Evolutionary conservation across 2,113 vertebrate species (phyloP).

Genomic region (Dascyllus trimaculatus): DNA sequence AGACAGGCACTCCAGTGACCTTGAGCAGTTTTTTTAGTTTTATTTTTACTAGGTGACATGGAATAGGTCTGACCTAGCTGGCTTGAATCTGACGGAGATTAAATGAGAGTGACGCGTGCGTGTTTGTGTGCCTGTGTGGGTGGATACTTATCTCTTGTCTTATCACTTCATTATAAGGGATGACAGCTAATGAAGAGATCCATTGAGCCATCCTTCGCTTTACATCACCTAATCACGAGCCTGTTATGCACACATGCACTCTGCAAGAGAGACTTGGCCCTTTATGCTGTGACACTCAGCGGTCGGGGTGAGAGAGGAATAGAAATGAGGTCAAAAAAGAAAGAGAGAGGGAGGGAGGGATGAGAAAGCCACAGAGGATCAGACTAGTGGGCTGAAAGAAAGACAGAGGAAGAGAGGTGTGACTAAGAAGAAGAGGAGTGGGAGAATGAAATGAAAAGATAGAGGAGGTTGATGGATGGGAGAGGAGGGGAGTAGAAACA

Average conservation of each 20-base stretch:
- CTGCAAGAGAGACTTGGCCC: slow-evolving; percentile 32
- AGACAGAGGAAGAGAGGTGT: slow-evolving; percentile 58
- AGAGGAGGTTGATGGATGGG: slow-evolving; percentile 69
- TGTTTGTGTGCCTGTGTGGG: slow-evolving; percentile 45
- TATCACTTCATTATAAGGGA: slow-evolving; percentile 56
- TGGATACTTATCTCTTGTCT: slow-evolving; percentile 27
- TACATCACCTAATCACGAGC: slow-evolving; percentile 49
- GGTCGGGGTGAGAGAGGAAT: slow-evolving; percentile 47
- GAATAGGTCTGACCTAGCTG: slow-evolving; percentile 36
- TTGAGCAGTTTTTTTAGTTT: slow-evolving; percentile 33
- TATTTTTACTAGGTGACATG: slow-evolving; percentile 21
- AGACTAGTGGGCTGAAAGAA: slow-evolving; percentile 56
- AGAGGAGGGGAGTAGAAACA: slow-evolving; percentile 69
- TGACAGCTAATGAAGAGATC: slow-evolving; percentile 63
- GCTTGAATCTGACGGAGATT: slow-evolving; percentile 33
- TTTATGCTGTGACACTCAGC: slow-evolving; percentile 45
- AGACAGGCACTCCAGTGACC: slow-evolving; percentile 30
- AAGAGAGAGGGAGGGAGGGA: neutral
- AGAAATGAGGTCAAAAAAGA: slow-evolving; percentile 49
- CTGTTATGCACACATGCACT: slow-evolving; percentile 1
- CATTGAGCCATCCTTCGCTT: slow-evolving; percentile 42
- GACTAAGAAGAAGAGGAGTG: slow-evolving; percentile 61
- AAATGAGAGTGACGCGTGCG: slow-evolving; percentile 33
- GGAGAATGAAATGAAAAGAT: slow-evolving; percentile 62
- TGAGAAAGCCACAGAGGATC: slow-evolving; percentile 37